Conservation (phyloP, 2,797 vertebrate species). For the Prunella strophiata region DNA sequence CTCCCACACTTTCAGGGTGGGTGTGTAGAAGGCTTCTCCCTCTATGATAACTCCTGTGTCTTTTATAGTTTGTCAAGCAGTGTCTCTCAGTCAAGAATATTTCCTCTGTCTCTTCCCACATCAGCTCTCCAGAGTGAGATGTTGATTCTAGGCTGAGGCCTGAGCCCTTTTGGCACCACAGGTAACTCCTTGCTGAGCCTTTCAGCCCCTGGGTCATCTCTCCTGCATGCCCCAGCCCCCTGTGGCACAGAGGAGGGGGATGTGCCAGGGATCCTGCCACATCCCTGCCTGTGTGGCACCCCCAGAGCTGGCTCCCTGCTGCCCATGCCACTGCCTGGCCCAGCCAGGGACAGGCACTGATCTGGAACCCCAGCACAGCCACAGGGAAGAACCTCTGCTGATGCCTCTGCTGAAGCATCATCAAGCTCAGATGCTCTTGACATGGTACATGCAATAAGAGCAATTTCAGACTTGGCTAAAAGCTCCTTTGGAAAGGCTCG, state of each 20-base stretch:
- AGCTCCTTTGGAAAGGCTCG: background rate
- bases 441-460: background rate
- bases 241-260: no score
- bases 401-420: background rate
- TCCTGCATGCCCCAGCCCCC: background rate
- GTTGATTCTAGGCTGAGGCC: no score
- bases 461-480: background rate
- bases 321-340: rapidly evolving
- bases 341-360: rapidly evolving
- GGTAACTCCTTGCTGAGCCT: background rate
- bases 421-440: constrained; percentile 24
- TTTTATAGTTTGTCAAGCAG: background rate
- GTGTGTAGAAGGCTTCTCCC: background rate
- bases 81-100: background rate
- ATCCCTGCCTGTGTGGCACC: background rate
- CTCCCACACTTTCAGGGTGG: background rate
- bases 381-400: rapidly evolving
- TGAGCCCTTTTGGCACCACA: background rate
- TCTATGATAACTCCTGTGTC: no score
- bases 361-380: rapidly evolving
- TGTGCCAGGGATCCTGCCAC: background rate
- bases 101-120: background rate
- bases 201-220: background rate
- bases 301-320: background rate
- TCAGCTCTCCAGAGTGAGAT: background rate